phyloP scores from a whole-genome alignment of 2,113 vertebrate genomes.

The Malurus melanocephalus region DNA sequence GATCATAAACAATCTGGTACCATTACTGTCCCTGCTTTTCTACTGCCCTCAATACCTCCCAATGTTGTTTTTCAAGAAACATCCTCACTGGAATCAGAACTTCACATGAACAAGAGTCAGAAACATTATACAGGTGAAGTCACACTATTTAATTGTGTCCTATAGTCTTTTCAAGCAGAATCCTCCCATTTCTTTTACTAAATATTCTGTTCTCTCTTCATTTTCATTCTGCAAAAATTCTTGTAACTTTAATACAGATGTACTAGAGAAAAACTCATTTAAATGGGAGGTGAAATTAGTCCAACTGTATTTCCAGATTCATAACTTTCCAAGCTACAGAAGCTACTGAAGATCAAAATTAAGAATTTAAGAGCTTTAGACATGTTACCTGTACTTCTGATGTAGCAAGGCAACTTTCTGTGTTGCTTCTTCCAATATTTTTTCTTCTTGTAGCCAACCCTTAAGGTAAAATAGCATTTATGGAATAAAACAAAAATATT shows the following conservation, averaged over 20 bases:
- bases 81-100: background rate
- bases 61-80: background rate
- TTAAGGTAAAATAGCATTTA: constrained; percentile 60
- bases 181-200: background rate
- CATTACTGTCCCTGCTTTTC: background rate
- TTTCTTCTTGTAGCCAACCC: constrained; percentile 96
- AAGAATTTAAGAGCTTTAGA: background rate
- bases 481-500: background rate
- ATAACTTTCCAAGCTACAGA: background rate
- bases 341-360: background rate
- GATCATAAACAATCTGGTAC: background rate
- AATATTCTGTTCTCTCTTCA: background rate
- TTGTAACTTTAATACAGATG: background rate
- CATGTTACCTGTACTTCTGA: constrained; percentile 87
- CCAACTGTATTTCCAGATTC: background rate
- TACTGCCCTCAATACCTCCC: background rate
- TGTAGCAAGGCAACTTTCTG: constrained; percentile 94
- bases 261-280: background rate
- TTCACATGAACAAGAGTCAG: background rate
- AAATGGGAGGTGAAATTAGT: background rate
- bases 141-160: background rate
- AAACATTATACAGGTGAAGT: background rate
- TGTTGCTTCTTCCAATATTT: constrained; percentile 91
- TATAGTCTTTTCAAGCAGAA: background rate
- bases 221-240: background rate